Evolutionary conservation across 2,797 vertebrate species (phyloP).

Genomic region (Melanotaenia pygmaea): DNA sequence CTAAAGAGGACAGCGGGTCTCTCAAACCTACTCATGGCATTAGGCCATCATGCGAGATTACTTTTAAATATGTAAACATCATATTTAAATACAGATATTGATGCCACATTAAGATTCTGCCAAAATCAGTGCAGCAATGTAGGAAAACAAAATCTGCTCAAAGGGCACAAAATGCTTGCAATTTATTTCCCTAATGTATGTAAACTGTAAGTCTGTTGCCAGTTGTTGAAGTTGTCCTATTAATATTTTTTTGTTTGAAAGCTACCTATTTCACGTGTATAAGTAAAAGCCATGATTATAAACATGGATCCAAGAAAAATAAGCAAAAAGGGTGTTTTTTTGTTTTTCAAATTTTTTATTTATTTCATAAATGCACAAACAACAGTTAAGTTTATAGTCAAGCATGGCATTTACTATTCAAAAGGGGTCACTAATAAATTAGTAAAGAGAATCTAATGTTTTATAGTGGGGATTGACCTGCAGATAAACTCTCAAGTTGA

Average conservation of each 20-base stretch:
- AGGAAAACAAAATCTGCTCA: conserved; percentile 19
- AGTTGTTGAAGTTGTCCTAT: background rate
- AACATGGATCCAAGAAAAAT: background rate
- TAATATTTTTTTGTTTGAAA: conserved; percentile 8
- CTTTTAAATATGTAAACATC: conserved; percentile 79
- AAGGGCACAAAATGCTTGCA: background rate
- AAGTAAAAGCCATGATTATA: background rate
- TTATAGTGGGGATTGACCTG: conserved; percentile 18
- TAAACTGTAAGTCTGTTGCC: background rate
- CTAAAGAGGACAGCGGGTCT: conserved; percentile 67
- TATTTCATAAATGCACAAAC: conserved; percentile 14
- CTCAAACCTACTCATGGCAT: conserved; percentile 70
- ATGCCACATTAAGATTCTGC: conserved; percentile 32
- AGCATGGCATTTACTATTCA: conserved; percentile 28
- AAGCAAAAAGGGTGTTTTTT: background rate
- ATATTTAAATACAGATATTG: conserved; percentile 73
- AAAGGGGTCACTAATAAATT: conserved; percentile 22
- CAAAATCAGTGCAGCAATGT: conserved; percentile 39
- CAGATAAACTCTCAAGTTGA: conserved; percentile 6
- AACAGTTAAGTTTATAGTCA: conserved; percentile 7
- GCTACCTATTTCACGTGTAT: background rate
- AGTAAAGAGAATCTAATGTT: conserved; percentile 9
- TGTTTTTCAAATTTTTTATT: background rate
- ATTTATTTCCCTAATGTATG: background rate
- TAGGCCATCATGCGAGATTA: conserved; percentile 69